Conservation (phyloP, 2,888 invertebrate species). For the Cryptosula pallasiana region DNA sequence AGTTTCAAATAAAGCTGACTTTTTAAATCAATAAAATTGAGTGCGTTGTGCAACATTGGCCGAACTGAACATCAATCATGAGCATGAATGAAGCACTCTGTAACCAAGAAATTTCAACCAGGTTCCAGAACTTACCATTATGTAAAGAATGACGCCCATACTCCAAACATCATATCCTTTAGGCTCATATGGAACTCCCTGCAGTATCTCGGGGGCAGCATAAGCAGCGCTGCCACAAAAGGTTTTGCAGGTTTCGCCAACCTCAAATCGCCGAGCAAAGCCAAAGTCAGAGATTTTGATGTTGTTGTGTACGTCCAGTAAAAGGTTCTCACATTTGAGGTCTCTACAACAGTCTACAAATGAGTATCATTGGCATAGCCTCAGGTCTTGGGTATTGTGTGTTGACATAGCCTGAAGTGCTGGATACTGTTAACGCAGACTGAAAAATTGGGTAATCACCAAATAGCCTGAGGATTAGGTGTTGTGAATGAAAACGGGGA, state of each 20-base stretch:
- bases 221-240: slow-evolving; percentile 68
- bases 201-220: slow-evolving; percentile 78
- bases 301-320: slow-evolving; percentile 61
- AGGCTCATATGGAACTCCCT: slow-evolving; percentile 60
- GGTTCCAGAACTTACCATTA: slow-evolving; percentile 61
- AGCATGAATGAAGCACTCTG: too few species aligned
- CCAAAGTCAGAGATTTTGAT: slow-evolving; percentile 88
- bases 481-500: too few species aligned
- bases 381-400: too few species aligned
- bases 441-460: too few species aligned
- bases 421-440: too few species aligned
- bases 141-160: slow-evolving; percentile 68
- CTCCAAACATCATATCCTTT: slow-evolving; percentile 70
- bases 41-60: too few species aligned
- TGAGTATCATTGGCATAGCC: not conserved
- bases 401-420: too few species aligned
- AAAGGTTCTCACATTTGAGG: slow-evolving; percentile 75
- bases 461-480: too few species aligned
- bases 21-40: too few species aligned
- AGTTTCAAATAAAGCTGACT: too few species aligned
- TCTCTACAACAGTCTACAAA: slow-evolving; percentile 58
- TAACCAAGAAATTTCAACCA: too few species aligned
- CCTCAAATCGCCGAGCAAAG: slow-evolving; percentile 65
- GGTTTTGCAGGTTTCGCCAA: slow-evolving; percentile 45
- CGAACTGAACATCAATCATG: too few species aligned